Evolutionary conservation across 92 coral and sea anemone genomes (phyloP).

Genomic region (Scolanthus callimorphus): DNA sequence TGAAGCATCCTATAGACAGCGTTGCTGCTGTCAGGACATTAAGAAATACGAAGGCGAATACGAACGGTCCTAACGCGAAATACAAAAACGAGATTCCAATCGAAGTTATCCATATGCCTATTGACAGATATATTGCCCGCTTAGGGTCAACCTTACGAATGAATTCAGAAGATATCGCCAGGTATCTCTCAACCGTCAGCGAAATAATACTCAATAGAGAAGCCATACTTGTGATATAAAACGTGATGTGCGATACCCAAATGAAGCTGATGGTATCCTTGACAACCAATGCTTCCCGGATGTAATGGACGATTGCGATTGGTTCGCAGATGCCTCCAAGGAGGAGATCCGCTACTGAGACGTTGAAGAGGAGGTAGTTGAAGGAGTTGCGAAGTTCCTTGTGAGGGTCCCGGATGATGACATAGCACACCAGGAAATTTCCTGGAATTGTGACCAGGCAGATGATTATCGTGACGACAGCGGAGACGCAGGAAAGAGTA

Average conservation of each 20-base stretch:
- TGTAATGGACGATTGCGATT: background rate
- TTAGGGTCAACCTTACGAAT: background rate
- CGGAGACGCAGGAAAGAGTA: conserved; percentile 9
- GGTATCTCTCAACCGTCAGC: background rate
- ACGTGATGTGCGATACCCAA: background rate
- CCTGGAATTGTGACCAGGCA: conserved; percentile 12
- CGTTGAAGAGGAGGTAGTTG: conserved; percentile 18
- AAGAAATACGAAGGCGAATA: background rate
- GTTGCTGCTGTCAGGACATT: background rate
- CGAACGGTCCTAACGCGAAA: background rate
- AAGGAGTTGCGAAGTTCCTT: conserved; percentile 18
- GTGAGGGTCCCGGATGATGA: conserved; percentile 16
- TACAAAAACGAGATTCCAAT: background rate
- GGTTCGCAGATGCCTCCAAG: conserved; percentile 11
- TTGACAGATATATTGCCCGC: background rate
- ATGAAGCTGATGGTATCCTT: background rate
- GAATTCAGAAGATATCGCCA: background rate
- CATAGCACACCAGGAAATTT: conserved; percentile 18
- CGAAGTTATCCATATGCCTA: background rate
- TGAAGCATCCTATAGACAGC: background rate
- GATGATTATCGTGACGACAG: conserved; percentile 4
- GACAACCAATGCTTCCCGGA: background rate
- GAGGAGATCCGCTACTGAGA: conserved; percentile 16
- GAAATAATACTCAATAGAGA: background rate
- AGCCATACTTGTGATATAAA: background rate